Conservation (phyloP, 2,797 vertebrate species). For the Sphenopsis melanotis region DNA sequence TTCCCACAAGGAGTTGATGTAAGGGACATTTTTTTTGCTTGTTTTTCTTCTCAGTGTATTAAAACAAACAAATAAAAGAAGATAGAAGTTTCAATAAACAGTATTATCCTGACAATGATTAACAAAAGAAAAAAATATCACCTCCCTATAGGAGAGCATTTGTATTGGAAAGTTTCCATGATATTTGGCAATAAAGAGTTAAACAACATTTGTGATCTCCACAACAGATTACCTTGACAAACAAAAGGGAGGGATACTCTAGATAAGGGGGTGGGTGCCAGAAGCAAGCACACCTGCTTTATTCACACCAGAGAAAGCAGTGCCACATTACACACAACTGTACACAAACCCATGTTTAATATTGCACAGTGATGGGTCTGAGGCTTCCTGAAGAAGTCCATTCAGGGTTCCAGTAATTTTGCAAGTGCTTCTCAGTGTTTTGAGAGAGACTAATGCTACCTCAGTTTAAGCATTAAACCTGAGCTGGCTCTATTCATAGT, state of each 20-base stretch:
- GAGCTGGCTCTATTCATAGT: not conserved
- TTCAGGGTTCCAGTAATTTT: not conserved
- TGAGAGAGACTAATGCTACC: not conserved
- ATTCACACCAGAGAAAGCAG: not conserved
- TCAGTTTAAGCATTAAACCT: not conserved
- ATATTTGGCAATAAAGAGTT: not conserved
- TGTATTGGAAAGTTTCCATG: not conserved
- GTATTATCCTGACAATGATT: not conserved
- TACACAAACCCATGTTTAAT: not conserved
- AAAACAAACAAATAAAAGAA: not conserved
- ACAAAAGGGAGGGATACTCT: not conserved
- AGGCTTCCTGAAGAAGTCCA: not conserved
- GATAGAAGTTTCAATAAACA: not conserved
- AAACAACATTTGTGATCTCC: not conserved
- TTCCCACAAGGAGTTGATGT: not conserved
- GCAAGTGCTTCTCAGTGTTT: not conserved
- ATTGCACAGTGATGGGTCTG: not conserved
- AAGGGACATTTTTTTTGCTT: not conserved
- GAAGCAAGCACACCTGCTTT: not conserved
- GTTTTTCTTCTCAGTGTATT: not conserved
- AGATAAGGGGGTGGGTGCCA: accelerated
- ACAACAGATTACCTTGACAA: not conserved
- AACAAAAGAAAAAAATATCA: not conserved
- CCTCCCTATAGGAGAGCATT: not conserved
- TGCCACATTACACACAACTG: not conserved